Percentiles rank a stretch among this genome's conserved stretches.
Evolutionary conservation across 2,888 invertebrate genomes (phyloP).

Genomic region (Bellardia bayeri): DNA sequence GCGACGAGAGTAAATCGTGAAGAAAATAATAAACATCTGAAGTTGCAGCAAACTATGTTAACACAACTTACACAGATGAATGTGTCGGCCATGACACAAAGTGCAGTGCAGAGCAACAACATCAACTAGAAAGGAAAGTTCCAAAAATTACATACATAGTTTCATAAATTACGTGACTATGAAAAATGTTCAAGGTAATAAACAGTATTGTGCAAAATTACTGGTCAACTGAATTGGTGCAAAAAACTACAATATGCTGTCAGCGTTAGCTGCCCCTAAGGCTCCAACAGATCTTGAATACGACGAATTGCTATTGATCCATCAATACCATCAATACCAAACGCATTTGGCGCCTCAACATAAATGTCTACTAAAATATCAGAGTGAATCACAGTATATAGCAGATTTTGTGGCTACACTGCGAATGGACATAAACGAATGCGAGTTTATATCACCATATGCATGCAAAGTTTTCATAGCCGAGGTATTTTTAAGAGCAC

Average conservation of each 20-base stretch:
- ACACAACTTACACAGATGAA: too few relatives aligned
- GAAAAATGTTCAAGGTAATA: constrained; percentile 47
- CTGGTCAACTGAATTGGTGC: constrained; percentile 50
- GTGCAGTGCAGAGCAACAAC: too few relatives aligned
- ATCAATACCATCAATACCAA: too few relatives aligned
- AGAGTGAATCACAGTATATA: constrained; percentile 27
- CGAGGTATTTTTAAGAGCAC: constrained; percentile 41
- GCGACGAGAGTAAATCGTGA: too few relatives aligned
- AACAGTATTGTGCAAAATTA: constrained; percentile 50
- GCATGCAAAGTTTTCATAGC: constrained; percentile 8
- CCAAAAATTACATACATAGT: constrained; percentile 57
- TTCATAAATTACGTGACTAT: constrained; percentile 55
- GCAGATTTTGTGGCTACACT: background rate
- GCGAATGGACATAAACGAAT: constrained; percentile 43
- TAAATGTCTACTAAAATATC: background rate
- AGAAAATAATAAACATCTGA: too few relatives aligned
- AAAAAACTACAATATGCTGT: constrained; percentile 24
- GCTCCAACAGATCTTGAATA: constrained; percentile 43
- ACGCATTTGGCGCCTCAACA: too few relatives aligned
- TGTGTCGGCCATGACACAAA: too few relatives aligned
- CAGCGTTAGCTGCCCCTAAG: constrained; percentile 38
- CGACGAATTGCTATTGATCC: constrained; percentile 50
- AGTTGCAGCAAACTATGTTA: too few relatives aligned
- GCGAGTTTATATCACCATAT: constrained; percentile 44
- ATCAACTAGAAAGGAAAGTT: too few relatives aligned